Base-by-base conservation (phyloP, 2,888 invertebrate species). In the Sturmia bella region DNA sequence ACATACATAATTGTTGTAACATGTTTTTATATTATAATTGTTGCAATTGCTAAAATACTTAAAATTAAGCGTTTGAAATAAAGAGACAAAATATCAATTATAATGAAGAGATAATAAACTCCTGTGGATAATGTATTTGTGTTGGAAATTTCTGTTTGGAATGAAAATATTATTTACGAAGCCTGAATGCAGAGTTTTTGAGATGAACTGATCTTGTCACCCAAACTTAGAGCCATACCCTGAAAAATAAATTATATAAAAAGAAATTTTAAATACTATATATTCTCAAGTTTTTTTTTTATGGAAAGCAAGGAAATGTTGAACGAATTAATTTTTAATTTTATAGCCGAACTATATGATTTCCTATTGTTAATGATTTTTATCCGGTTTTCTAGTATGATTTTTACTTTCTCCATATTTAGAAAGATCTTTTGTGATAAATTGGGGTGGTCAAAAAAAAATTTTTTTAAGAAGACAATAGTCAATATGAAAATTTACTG, bases 171-270 rank as follows among this genome's bases (percentile, higher is more conserved):
- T 78, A 4, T 80, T 86, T 88, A 90, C 85, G 89, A 89, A 57
- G 89, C 91, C 84, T 90, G 90, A 80, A 90, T 89, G 19, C 89
- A 92, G 77, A 92, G 93, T 77, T 97, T 98, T 90, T 98, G 97
- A 86, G 96, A 96, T 91, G 95, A 94, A 92, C 98, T 99, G 87
- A 99, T 98, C 92, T 99, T 99, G 91, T 99, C 99, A 50, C 99
- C 99, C 87, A 99, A 93, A 88, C 98, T 98, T 19, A 99, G 92
- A 4, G 99, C 99, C 99, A 99, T 99, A 81, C 99, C 99, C 97
- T 97, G 92, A 15, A 92, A 85, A 78, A 45, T 39, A 63, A 17
- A 3, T 32, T 54, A n/a, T 1, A 9, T 2, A 24, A 19, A n/a
- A 21, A 0, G 17, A n/a, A 19, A 72, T 15, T n/a, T n/a, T 2